These are phyloP conservation scores for Crepidodera aurea DNA, from an alignment of 2,888 invertebrate genomes.

Conservation along the genomic window DNA sequence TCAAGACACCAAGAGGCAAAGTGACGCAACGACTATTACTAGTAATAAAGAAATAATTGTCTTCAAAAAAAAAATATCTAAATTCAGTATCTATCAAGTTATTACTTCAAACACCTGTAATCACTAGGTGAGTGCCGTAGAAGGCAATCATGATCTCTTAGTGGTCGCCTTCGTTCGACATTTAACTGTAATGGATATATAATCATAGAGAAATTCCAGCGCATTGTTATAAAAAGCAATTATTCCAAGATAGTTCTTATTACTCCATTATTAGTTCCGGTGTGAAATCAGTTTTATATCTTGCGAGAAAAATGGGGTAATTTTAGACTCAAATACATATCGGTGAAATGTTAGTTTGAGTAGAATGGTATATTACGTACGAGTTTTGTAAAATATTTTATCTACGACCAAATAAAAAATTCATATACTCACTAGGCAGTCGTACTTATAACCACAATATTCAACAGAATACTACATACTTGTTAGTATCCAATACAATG, in stretches of 20 bases:
- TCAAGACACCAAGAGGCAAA: too few relatives aligned
- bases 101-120: conserved; percentile 30
- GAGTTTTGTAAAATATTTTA: too few relatives aligned
- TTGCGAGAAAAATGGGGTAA: not conserved
- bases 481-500: too few relatives aligned
- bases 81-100: conserved; percentile 19
- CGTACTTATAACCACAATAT: too few relatives aligned
- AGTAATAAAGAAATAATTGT: not conserved
- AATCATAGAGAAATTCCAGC: conserved; percentile 27
- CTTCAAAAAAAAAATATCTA: not conserved
- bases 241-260: not conserved
- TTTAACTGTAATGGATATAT: conserved; percentile 28
- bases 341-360: not conserved
- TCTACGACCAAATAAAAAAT: too few relatives aligned
- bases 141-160: conserved; percentile 27
- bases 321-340: not conserved
- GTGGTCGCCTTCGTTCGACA: conserved; percentile 20
- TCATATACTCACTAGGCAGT: too few relatives aligned
- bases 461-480: too few relatives aligned
- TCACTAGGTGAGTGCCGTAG: conserved; percentile 22
- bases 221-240: conserved; percentile 20
- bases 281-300: not conserved
- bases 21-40: not conserved
- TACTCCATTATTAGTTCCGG: not conserved
- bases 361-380: too few relatives aligned